Conservation (phyloP, 2,113 vertebrate species). For the Trichechus manatus region DNA sequence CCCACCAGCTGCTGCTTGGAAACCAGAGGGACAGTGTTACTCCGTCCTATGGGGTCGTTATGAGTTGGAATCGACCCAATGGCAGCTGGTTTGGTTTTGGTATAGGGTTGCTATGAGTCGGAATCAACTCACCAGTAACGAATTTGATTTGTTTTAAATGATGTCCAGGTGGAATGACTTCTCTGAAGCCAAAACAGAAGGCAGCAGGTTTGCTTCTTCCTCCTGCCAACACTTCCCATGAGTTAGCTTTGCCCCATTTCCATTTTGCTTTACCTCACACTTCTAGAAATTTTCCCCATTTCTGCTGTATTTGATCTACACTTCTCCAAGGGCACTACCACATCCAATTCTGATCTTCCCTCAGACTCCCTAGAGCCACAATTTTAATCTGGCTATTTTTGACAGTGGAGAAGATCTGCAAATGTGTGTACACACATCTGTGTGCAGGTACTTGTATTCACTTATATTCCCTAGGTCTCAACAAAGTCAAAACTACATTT, state of each 20-base stretch:
- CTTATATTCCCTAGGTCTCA: not conserved
- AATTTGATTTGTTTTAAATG: no score
- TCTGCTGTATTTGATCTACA: conserved; percentile 11
- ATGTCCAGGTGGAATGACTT: not conserved
- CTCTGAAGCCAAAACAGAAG: not conserved
- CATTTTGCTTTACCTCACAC: not conserved
- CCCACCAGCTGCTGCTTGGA: no score
- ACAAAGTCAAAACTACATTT: conserved; percentile 46
- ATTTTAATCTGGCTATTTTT: not conserved
- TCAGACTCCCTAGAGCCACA: not conserved
- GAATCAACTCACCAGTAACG: no score
- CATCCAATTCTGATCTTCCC: not conserved
- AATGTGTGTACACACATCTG: not conserved
- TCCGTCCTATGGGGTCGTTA: no score
- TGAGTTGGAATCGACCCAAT: no score
- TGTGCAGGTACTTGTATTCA: not conserved
- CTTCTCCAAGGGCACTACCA: not conserved
- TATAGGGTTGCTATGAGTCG: no score
- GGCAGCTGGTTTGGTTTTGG: no score
- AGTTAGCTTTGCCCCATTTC: not conserved
- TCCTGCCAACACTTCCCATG: not conserved
- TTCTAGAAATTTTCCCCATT: not conserved
- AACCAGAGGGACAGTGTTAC: no score
- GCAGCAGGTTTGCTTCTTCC: not conserved
- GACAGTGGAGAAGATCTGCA: not conserved